These are phyloP conservation scores for Aphelinus certus DNA, from an alignment of 1,140 invertebrate genomes.

Conservation along the genomic window DNA sequence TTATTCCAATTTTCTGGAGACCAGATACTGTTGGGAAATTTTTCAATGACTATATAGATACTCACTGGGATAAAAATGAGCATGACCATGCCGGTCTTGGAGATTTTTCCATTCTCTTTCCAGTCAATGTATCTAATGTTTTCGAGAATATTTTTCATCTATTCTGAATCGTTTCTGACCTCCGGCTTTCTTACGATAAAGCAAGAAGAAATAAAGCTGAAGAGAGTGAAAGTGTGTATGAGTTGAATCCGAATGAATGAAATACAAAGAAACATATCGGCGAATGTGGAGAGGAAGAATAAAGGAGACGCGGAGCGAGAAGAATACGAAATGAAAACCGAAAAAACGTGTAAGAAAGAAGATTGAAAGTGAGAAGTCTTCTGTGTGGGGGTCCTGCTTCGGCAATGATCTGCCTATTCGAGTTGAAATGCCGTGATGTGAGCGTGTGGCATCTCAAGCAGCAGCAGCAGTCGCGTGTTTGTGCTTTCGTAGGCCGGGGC, in stretches of 20 bases:
- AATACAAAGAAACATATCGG: not conserved
- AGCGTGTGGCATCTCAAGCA: not conserved
- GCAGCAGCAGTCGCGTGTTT: not conserved
- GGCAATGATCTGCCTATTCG: constrained; percentile 11
- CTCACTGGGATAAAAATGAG: no score
- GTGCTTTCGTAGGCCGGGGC: constrained; percentile 37
- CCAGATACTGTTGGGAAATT: no score
- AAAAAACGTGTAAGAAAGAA: constrained; percentile 8
- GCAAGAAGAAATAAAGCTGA: no score
- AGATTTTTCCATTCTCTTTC: no score
- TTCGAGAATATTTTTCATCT: no score
- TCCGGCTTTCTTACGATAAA: no score
- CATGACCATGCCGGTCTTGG: no score
- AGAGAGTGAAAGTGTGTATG: not conserved
- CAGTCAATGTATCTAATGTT: no score
- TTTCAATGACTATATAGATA: no score
- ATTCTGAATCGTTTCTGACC: no score
- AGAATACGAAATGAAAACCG: constrained; percentile 6
- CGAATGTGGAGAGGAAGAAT: not conserved
- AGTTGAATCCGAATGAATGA: not conserved
- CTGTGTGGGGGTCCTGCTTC: constrained; percentile 11
- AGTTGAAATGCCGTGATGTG: constrained; percentile 40
- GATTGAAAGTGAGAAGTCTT: constrained; percentile 20
- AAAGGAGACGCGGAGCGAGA: not conserved
- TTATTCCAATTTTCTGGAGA: no score